These are phyloP conservation scores for Pagetopsis macropterus DNA, from an alignment of 2,797 vertebrate species.

Conservation along the genomic window DNA sequence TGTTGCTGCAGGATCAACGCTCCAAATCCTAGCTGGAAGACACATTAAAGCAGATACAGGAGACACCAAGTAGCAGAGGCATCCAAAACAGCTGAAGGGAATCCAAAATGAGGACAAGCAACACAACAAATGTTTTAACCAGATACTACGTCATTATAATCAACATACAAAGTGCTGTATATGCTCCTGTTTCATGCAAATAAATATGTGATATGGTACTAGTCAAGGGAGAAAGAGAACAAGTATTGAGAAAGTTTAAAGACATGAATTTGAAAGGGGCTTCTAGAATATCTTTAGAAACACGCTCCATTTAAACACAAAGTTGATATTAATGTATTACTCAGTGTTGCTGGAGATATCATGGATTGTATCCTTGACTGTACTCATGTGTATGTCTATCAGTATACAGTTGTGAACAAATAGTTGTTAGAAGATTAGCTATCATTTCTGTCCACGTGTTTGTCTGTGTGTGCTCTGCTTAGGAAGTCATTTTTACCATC, in stretches of 20 bases:
- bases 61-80: slow-evolving; percentile 31
- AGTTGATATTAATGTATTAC: background rate
- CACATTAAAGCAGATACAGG: slow-evolving; percentile 51
- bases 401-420: too few relatives aligned
- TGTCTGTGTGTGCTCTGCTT: too few relatives aligned
- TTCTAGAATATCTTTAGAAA: background rate
- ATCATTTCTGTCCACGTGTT: too few relatives aligned
- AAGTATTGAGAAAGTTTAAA: background rate
- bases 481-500: too few relatives aligned
- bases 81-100: slow-evolving; percentile 22
- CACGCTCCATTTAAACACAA: background rate
- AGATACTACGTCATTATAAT: slow-evolving; percentile 9
- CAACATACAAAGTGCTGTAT: background rate
- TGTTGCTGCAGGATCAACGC: slow-evolving; percentile 54
- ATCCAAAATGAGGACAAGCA: background rate
- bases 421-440: too few relatives aligned
- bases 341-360: background rate
- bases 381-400: too few relatives aligned
- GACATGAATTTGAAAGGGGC: background rate
- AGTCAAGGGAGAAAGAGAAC: background rate
- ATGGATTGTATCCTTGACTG: too few relatives aligned
- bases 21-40: slow-evolving; percentile 45
- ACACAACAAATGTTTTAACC: slow-evolving; percentile 9
- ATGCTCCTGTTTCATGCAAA: background rate
- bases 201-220: background rate